phyloP scores from a whole-genome alignment of 2,888 invertebrate species.

The Nomada lathburiana region DNA sequence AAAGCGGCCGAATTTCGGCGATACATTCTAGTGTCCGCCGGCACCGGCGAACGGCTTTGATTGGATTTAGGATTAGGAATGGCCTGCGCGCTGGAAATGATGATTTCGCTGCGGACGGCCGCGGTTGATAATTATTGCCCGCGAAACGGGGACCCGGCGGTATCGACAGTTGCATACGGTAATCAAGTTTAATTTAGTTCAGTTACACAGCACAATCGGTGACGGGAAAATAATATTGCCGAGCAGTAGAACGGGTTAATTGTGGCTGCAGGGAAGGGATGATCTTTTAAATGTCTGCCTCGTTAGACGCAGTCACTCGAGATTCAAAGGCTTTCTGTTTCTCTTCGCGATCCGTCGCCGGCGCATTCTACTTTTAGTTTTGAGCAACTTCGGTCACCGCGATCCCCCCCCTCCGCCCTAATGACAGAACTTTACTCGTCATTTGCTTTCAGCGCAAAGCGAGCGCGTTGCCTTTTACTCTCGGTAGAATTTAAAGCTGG shows the following conservation, averaged over 20 bases:
- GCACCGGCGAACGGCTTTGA: background rate
- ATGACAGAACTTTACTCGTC: conserved; percentile 43
- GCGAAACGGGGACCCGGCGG: conserved; percentile 4
- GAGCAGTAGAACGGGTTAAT: too few species aligned
- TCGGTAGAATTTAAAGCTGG: conserved; percentile 21
- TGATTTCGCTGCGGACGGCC: background rate
- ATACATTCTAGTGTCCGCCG: conserved; percentile 12
- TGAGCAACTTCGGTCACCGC: conserved; percentile 15
- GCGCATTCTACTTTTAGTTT: conserved; percentile 24
- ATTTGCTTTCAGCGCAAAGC: conserved; percentile 25
- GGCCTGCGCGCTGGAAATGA: background rate
- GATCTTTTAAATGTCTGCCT: background rate
- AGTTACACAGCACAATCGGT: too few species aligned
- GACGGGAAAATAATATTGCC: background rate
- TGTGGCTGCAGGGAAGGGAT: background rate
- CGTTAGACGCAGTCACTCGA: background rate
- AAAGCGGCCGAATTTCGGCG: conserved; percentile 30
- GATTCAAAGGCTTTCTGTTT: background rate
- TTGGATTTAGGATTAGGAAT: background rate
- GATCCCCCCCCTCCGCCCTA: background rate
- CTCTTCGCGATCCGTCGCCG: background rate
- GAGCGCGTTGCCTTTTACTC: conserved; percentile 1
- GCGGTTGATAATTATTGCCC: background rate
- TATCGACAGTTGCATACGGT: background rate
- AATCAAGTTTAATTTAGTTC: conserved; percentile 4